Evolutionary conservation across 2,113 vertebrate species (phyloP).

Genomic region (Labrus mixtus): DNA sequence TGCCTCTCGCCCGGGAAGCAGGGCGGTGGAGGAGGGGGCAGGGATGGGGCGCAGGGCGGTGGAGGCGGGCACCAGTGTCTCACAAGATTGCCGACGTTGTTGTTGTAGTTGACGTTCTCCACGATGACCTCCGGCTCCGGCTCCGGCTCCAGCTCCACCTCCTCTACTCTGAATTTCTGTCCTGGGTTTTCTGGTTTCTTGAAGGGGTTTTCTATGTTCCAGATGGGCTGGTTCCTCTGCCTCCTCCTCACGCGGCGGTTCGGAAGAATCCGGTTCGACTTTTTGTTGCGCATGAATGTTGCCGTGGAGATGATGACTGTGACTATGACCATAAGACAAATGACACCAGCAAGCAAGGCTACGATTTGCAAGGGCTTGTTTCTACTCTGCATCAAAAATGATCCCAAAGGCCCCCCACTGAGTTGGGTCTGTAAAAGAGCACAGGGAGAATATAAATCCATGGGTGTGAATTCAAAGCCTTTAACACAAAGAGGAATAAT

Average conservation of each 20-base stretch:
- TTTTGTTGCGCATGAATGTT: constrained; percentile 96
- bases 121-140: constrained; percentile 57
- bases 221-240: constrained; percentile 67
- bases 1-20: constrained; percentile 47
- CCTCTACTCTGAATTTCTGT: constrained; percentile 82
- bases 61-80: constrained; percentile 52
- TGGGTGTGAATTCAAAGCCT: constrained; percentile 78
- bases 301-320: constrained; percentile 94
- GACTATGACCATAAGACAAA: constrained; percentile 89
- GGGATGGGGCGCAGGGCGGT: constrained; percentile 76
- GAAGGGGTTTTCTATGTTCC: constrained; percentile 86
- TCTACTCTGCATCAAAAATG: constrained; percentile 95
- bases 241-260: constrained; percentile 88
- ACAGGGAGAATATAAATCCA: constrained; percentile 90
- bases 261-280: constrained; percentile 92
- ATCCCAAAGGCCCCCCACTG: constrained; percentile 90
- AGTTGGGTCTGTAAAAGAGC: constrained; percentile 97
- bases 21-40: constrained; percentile 76
- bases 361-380: constrained; percentile 95
- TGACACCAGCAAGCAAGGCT: constrained; percentile 90
- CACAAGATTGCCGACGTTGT: constrained; percentile 76
- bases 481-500: constrained; percentile 43
- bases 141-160: constrained; percentile 54
- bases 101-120: constrained; percentile 88
- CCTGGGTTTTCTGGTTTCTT: constrained; percentile 74